Percentiles rank a stretch among this genome's conserved stretches.
Conservation (phyloP, 1,140 invertebrate genomes). For the Metaphire vulgaris region DNA sequence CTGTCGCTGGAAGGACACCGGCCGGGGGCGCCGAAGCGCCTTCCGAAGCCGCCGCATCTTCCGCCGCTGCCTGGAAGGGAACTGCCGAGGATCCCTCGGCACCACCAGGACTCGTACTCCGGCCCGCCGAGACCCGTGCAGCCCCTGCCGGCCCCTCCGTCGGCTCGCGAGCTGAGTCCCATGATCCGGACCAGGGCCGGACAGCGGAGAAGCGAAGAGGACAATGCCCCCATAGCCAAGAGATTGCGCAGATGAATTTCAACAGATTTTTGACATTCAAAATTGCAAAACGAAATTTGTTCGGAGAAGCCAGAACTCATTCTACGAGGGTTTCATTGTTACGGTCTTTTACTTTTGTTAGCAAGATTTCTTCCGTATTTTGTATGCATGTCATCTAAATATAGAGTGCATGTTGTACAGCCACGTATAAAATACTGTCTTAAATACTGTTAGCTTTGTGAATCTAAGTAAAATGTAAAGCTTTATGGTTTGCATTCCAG, state of each 20-base stretch:
- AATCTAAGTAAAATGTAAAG: no score
- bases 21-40: neutral
- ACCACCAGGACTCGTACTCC: neutral
- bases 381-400: no score
- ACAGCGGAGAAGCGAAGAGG: neutral
- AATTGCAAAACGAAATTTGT: no score
- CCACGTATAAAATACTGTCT: no score
- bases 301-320: no score
- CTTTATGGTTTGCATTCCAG: no score
- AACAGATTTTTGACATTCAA: no score
- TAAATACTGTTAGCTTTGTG: no score
- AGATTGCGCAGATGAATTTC: neutral
- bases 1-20: neutral
- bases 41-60: neutral
- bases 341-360: no score
- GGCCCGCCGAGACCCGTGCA: neutral
- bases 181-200: neutral
- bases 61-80: neutral
- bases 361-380: no score
- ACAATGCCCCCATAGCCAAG: neutral
- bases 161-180: neutral
- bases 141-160: neutral
- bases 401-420: no score
- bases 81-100: neutral
- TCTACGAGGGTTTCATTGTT: no score